Percentiles rank a stretch among this genome's conserved stretches.
These are phyloP conservation scores for Oryzaephilus surinamensis DNA, from an alignment of 1,140 invertebrate genomes.

Conservation along the genomic window DNA sequence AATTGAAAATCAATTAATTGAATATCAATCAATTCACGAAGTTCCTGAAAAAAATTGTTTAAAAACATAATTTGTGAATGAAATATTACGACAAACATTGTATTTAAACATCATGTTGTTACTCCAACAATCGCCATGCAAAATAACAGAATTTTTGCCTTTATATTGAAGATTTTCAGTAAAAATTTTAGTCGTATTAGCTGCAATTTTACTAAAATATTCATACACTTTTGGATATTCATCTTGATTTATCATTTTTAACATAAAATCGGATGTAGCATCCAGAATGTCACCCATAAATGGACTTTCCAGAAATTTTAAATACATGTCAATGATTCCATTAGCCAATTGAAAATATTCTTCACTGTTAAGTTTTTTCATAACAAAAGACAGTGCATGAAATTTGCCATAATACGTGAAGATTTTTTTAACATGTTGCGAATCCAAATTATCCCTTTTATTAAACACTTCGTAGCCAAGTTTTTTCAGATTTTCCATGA, in stretches of 20 bases:
- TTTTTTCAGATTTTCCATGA: constrained; percentile 1
- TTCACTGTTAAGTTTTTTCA: constrained; percentile 19
- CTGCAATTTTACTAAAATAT: too few relatives aligned
- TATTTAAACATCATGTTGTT: constrained; percentile 43
- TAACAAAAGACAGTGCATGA: constrained; percentile 26
- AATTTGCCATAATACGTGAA: constrained; percentile 22
- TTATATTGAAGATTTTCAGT: too few relatives aligned
- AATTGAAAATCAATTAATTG: constrained; percentile 10
- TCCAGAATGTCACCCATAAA: too few relatives aligned
- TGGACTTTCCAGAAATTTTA: too few relatives aligned
- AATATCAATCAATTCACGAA: too few relatives aligned
- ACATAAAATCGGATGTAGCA: too few relatives aligned
- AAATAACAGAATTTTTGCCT: constrained; percentile 5
- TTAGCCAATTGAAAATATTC: not conserved
- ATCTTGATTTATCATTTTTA: too few relatives aligned
- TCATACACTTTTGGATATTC: too few relatives aligned
- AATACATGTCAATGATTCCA: too few relatives aligned
- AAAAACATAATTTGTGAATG: too few relatives aligned
- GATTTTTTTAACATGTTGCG: constrained; percentile 17
- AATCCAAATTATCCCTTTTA: constrained; percentile 20
- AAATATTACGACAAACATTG: constrained; percentile 23
- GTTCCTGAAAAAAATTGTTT: too few relatives aligned
- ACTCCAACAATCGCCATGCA: constrained; percentile 40
- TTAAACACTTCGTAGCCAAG: not conserved
- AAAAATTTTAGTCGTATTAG: too few relatives aligned